Evolutionary conservation across 1,140 invertebrate genomes (phyloP), one percentile per base, ranked within the genome.

Genomic region (Ylistrum balloti): DNA sequence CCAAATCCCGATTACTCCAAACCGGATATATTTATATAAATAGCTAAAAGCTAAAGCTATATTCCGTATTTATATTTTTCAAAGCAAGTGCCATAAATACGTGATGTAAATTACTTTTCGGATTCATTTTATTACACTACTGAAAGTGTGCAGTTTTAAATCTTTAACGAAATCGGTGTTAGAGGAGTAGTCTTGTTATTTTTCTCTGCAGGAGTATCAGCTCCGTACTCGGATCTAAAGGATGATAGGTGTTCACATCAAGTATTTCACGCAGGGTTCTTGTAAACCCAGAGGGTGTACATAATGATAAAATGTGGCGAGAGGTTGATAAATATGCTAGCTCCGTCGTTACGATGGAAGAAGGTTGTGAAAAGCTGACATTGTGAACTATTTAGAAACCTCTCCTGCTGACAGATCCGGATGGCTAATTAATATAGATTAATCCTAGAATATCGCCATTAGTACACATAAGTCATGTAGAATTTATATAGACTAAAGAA

Each of bases 151-250:
- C 56, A 9, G 22, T 74, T 74, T 17, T 7, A 74, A 28, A 74
- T 74, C 56, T 74, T 74, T n/a, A 74, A 74, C 56, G n/a, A 17
- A 74, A 74, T 74, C 56, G 56, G 22, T 74, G n/a, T n/a, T 74
- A 28, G 22, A 74, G n/a, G 0, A n/a, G 56, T n/a, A 74, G 56
- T 74, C 0, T 1, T 74, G 56, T 28, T 74, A 74, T 74, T 74
- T 28, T n/a, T 74, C 56, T n/a, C 56, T 28, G 56, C 56, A 74
- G 56, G 56, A 28, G 17, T 7, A 74, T 28, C 22, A 28, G 56
- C 28, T 74, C 28, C n/a, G 5, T 74, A 74, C 56, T 28, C 56
- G 5, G 22, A 74, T 74, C 56, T 17, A 74, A 28, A 28, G 17
- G n/a, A 74, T 74, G 56, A 74, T 74, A n/a, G 56, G 9, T 74